Percentiles rank a stretch among this genome's conserved stretches.
Evolutionary conservation across 2,888 invertebrate genomes (phyloP).

Genomic region (Rhagonycha fulva): DNA sequence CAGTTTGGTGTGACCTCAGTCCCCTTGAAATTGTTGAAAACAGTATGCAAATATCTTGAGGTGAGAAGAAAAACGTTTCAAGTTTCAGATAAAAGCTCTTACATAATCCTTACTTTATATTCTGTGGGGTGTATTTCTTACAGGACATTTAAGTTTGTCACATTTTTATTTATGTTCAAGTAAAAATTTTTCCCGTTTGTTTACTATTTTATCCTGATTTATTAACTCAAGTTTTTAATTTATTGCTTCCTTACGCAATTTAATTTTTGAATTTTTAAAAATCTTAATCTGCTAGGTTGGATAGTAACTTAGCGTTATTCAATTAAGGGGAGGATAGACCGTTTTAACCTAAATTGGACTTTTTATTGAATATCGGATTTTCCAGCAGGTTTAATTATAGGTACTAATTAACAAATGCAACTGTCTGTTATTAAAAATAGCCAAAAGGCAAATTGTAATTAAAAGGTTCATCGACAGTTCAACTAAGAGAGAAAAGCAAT

Average conservation of each 20-base stretch:
- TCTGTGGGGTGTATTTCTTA: conserved; percentile 16
- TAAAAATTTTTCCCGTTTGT: background rate
- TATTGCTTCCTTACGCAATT: background rate
- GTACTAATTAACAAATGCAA: background rate
- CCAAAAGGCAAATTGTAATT: background rate
- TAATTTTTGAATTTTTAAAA: background rate
- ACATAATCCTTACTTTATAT: conserved; percentile 27
- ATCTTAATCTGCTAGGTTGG: background rate
- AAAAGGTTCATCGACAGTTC: background rate
- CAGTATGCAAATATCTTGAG: conserved; percentile 25
- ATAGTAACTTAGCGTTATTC: background rate
- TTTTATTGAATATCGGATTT: background rate
- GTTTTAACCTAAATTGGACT: background rate
- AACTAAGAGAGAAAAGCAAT: conserved; percentile 16
- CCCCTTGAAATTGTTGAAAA: conserved; percentile 11
- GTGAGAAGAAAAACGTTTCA: conserved; percentile 25
- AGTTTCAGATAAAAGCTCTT: conserved; percentile 28
- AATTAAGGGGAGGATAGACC: too few relatives aligned
- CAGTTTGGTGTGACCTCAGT: conserved; percentile 12
- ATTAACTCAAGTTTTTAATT: background rate
- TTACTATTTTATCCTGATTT: background rate
- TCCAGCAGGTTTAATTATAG: background rate
- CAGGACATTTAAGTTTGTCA: conserved; percentile 7
- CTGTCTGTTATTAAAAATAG: background rate
- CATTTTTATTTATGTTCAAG: conserved; percentile 1